Evolutionary conservation across 2,797 vertebrate species (phyloP).

Genomic region (Chrosomus eos): DNA sequence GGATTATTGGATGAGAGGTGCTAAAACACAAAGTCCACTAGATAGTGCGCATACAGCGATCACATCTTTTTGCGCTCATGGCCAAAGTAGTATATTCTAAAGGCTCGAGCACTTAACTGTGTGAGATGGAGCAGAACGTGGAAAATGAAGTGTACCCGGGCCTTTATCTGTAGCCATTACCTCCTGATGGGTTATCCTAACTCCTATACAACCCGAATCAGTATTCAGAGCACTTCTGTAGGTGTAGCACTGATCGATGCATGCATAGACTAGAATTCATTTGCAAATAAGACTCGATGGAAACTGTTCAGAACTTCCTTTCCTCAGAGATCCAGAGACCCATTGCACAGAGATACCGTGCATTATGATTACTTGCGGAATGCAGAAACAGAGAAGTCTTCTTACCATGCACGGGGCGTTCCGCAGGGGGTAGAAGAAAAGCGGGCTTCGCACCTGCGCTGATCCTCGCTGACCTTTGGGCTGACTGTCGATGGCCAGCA

Average conservation of each 20-base stretch:
- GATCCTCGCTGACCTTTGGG: conserved; percentile 72
- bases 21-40: background rate
- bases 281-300: conserved; percentile 45
- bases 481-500: conserved; percentile 85
- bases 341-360: background rate
- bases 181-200: conserved; percentile 13
- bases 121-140: background rate
- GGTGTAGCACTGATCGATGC: conserved; percentile 27
- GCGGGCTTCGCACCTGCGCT: conserved; percentile 80
- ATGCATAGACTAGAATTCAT: conserved; percentile 37
- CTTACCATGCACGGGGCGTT: conserved; percentile 93
- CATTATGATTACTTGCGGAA: background rate
- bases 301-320: conserved; percentile 49
- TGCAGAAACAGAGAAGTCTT: conserved; percentile 1
- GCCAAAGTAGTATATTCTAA: background rate
- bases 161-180: conserved; percentile 31
- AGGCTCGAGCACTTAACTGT: background rate
- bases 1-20: too few species aligned
- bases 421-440: conserved; percentile 90
- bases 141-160: background rate
- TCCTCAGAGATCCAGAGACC: conserved; percentile 48
- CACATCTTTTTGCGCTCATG: background rate
- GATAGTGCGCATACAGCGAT: background rate
- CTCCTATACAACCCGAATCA: conserved; percentile 27
- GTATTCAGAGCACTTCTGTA: conserved; percentile 41